Conservation (phyloP, 1,140 invertebrate genomes). For the Bombus polaris region DNA sequence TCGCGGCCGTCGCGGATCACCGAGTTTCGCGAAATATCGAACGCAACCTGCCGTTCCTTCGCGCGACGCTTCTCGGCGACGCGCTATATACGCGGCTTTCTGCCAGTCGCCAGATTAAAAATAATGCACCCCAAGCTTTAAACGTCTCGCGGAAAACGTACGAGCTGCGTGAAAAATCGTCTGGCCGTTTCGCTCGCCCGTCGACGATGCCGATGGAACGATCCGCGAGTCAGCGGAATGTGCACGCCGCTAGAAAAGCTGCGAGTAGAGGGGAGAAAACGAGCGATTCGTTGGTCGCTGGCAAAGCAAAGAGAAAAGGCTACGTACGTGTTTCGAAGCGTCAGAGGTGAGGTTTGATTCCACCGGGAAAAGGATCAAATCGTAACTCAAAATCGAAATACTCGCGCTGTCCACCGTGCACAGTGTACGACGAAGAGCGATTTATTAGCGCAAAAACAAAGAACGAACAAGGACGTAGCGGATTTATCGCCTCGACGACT, state of each 20-base stretch:
- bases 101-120: neutral
- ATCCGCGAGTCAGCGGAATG: no score
- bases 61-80: neutral
- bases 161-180: neutral
- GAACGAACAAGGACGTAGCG: neutral
- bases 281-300: no score
- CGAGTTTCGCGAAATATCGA: constrained; percentile 16
- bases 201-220: no score
- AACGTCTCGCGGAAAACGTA: neutral
- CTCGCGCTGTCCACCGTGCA: neutral
- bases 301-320: no score
- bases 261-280: no score
- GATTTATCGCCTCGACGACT: neutral
- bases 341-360: no score
- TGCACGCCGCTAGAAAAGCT: no score
- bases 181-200: neutral
- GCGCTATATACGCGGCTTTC: no score
- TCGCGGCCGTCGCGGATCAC: neutral
- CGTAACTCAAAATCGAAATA: neutral
- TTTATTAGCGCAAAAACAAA: neutral
- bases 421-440: neutral
- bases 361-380: neutral
- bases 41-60: neutral
- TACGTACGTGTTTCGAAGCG: no score
- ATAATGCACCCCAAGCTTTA: neutral